Percentiles rank a stretch among this genome's conserved stretches.
These are phyloP conservation scores for Anabas testudineus DNA, from an alignment of 2,797 vertebrate species.

Conservation along the genomic window DNA sequence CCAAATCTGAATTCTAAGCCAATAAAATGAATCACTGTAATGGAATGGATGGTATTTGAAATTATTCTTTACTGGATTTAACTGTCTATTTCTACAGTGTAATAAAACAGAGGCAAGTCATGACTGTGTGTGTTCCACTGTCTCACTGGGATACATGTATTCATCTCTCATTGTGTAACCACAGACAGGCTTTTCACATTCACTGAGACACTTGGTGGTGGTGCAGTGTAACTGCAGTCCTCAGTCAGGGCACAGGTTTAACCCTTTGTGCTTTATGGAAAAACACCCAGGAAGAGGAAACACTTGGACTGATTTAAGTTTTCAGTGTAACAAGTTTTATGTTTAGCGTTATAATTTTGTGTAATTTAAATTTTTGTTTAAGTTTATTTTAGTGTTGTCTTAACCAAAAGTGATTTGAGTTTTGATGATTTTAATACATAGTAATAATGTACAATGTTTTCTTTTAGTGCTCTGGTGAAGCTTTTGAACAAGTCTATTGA, in stretches of 20 bases:
- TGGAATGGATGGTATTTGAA: constrained; percentile 1
- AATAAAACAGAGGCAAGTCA: constrained; percentile 1
- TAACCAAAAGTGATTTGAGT: not conserved
- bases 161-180: constrained; percentile 71
- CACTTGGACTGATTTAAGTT: not conserved
- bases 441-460: constrained; percentile 1
- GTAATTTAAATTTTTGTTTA: no score
- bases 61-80: not conserved
- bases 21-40: not conserved
- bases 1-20: no score
- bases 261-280: constrained; percentile 62
- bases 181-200: constrained; percentile 62
- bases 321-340: not conserved
- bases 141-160: constrained; percentile 16
- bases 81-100: not conserved
- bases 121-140: constrained; percentile 13
- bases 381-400: not conserved
- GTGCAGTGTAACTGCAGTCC: constrained; percentile 55
- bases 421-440: not conserved
- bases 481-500: constrained; percentile 99
- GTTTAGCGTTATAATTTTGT: no score
- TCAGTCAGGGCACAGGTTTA: constrained; percentile 35
- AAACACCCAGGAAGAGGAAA: constrained; percentile 55
- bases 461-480: constrained; percentile 94
- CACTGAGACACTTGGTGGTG: constrained; percentile 83